A percentile compares a stretch with the other conserved stretches of the same genome.
Conservation (phyloP, 1,140 invertebrate genomes). For the Littorina saxatilis region DNA sequence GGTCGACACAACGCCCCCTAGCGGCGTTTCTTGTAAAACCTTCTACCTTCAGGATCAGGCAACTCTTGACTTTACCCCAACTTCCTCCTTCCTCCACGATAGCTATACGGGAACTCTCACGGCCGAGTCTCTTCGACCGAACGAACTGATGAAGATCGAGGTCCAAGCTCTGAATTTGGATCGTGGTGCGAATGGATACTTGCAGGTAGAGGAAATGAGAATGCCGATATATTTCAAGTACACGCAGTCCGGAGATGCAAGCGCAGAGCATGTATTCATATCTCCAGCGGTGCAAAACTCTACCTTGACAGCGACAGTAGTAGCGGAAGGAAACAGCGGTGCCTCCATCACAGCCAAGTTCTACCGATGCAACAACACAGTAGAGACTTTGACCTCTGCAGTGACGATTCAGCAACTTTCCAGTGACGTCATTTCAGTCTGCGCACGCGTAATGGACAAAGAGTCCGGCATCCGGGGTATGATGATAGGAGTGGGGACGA, state of each 20-base stretch:
- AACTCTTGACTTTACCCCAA: not conserved
- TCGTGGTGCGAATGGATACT: not conserved
- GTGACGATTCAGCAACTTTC: not conserved
- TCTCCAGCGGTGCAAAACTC: not conserved
- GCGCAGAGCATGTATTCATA: not conserved
- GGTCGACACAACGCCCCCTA: constrained; percentile 47
- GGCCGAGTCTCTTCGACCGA: not conserved
- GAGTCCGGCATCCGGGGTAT: constrained; percentile 43
- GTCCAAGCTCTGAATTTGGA: not conserved
- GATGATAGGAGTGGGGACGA: constrained; percentile 46
- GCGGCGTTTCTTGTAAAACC: constrained; percentile 26
- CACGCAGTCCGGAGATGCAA: not conserved
- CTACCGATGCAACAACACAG: not conserved
- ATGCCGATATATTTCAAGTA: constrained; percentile 10
- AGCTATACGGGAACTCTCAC: not conserved
- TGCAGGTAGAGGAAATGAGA: not conserved
- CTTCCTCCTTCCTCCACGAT: not conserved
- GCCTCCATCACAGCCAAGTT: not conserved
- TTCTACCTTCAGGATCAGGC: not conserved
- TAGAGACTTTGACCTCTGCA: not conserved
- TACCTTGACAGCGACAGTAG: not conserved
- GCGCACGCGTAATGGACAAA: constrained; percentile 33
- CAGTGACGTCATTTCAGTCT: constrained; percentile 27
- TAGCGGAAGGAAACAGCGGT: not conserved
- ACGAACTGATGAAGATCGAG: constrained; percentile 16